Evolutionary conservation across 2,888 invertebrate species (phyloP), one percentile per base, ranked within the genome.

Genomic region (Ariolimax columbianus): DNA sequence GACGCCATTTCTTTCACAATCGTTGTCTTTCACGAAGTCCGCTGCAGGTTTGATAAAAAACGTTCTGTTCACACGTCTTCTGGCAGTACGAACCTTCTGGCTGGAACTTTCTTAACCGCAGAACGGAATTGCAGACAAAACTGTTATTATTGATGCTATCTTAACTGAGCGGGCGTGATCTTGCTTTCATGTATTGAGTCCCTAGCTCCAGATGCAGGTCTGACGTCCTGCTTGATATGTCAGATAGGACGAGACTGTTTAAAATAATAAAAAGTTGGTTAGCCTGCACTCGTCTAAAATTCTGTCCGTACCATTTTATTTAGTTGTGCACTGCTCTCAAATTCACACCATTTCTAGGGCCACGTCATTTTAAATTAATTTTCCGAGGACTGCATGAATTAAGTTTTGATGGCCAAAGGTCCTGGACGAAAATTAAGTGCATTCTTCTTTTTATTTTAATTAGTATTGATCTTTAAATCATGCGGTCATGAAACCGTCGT

Each of bases 21-120:
- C 63, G 6, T 3, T n/a, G n/a, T 63, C 63, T 23, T 63, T 63
- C n/a, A 63, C 9, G 30, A 59, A n/a, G n/a, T 30, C n/a, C 4
- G 30, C 4, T 9, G 63, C n/a, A 63, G n/a, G 30, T 63, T 63
- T 63, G 63, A 1, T n/a, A n/a, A 30, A 4, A 63, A 63, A 63
- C n/a, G 63, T n/a, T 63, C n/a, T n/a, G 63, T 63, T 63, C 63
- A 23, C 63, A 63, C 63, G 63, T 63, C n/a, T n/a, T 9, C 63
- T n/a, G 30, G 63, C 26, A 2, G 30, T 63, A 63, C 7, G 63
- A 63, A 7, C 4, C 30, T 23, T 26, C 23, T 23, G 23, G 63
- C 30, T n/a, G n/a, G 63, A 30, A 30, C 9, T 63, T n/a, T n/a
- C 9, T 63, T n/a, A 63, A 63, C 63, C 3, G 63, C 30, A 30